Conservation (phyloP, 2,797 vertebrate species). For the Epinephelus awoara region DNA sequence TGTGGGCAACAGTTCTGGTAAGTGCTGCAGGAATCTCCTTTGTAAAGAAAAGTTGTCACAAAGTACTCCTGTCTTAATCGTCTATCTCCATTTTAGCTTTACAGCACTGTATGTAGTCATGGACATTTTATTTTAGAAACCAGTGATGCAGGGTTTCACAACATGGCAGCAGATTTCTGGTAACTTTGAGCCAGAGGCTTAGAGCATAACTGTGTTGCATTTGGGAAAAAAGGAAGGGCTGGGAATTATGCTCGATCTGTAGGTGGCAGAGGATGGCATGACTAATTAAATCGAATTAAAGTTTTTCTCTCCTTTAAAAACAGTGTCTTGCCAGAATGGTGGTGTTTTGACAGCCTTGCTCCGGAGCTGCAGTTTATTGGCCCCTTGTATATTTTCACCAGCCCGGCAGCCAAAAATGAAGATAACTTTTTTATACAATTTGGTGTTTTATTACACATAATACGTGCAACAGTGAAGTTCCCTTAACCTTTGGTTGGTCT, state of each 20-base stretch:
- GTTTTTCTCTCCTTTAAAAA: not conserved
- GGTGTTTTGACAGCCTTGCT: not conserved
- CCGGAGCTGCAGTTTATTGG: too few relatives aligned
- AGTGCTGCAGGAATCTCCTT: constrained; percentile 48
- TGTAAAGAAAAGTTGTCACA: constrained; percentile 12
- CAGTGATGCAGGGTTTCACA: not conserved
- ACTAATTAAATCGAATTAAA: not conserved
- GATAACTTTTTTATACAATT: too few relatives aligned
- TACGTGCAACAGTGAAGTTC: too few relatives aligned
- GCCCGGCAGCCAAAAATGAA: too few relatives aligned
- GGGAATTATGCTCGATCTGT: constrained; percentile 10
- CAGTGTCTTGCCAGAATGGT: not conserved
- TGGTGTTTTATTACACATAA: too few relatives aligned
- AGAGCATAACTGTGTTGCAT: not conserved
- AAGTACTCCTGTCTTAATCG: constrained; percentile 19
- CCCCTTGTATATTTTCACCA: too few relatives aligned
- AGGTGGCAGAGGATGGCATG: constrained; percentile 5
- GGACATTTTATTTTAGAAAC: constrained; percentile 14
- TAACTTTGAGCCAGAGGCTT: constrained; percentile 1
- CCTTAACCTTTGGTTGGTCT: too few relatives aligned
- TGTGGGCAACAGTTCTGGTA: constrained; percentile 73
- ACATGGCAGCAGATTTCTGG: not conserved
- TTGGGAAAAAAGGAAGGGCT: not conserved
- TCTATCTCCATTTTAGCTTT: constrained; percentile 1
- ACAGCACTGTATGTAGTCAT: not conserved